Conservation (phyloP, 2,888 invertebrate genomes). For the Amphiduros pacificus region DNA sequence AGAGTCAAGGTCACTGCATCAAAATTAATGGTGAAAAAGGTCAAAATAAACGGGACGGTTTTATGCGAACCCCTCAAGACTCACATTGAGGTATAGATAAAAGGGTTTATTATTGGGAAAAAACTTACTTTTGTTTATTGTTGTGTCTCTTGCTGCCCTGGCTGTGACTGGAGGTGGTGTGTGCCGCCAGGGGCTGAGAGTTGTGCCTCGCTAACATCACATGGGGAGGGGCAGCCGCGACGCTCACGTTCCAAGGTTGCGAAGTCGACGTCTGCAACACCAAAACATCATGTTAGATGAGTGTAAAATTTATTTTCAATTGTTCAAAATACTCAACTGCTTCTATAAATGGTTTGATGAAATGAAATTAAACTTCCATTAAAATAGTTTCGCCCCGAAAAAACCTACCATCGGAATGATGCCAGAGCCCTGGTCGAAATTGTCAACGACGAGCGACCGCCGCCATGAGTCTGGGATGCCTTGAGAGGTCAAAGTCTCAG, state of each 20-base stretch:
- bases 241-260: conserved; percentile 53
- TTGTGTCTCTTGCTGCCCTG: conserved; percentile 22
- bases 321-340: too few relatives aligned
- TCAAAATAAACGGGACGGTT: too few relatives aligned
- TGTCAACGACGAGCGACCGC: conserved; percentile 68
- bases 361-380: too few relatives aligned
- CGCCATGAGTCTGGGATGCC: conserved; percentile 67
- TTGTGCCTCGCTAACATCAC: conserved; percentile 24
- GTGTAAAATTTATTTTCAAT: too few relatives aligned
- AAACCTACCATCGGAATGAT: conserved; percentile 28
- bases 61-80: too few relatives aligned
- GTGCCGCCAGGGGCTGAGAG: conserved; percentile 7
- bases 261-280: conserved; percentile 7
- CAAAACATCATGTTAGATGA: too few relatives aligned
- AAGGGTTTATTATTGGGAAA: too few relatives aligned
- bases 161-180: neutral
- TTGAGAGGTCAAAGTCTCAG: conserved; percentile 45
- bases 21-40: too few relatives aligned
- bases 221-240: conserved; percentile 45
- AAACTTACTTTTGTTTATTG: conserved; percentile 44
- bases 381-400: too few relatives aligned
- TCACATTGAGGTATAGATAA: too few relatives aligned
- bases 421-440: conserved; percentile 25
- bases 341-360: too few relatives aligned
- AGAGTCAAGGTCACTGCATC: too few relatives aligned